Conservation (phyloP, 2,113 vertebrate species). For the Podarcis raffonei region DNA sequence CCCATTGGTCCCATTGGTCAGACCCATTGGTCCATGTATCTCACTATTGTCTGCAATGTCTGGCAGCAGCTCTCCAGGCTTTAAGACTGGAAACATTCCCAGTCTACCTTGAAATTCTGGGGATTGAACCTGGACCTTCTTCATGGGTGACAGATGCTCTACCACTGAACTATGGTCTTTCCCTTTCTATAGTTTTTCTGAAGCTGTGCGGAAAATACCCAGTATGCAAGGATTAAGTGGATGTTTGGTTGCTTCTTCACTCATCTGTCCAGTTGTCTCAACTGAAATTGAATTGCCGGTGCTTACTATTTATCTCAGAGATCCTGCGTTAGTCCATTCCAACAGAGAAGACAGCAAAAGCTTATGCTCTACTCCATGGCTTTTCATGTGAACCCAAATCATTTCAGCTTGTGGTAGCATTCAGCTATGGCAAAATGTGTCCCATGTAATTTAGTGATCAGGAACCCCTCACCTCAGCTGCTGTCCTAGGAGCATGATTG, state of each 20-base stretch:
- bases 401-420: not conserved
- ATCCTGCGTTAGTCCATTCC: not conserved
- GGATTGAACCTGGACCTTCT: too few relatives aligned
- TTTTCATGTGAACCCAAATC: not conserved
- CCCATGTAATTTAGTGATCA: not conserved
- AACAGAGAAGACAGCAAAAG: not conserved
- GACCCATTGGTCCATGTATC: too few relatives aligned
- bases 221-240: not conserved
- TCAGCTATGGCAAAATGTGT: not conserved
- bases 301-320: not conserved
- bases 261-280: not conserved
- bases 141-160: too few relatives aligned
- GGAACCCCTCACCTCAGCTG: not conserved
- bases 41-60: too few relatives aligned
- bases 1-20: too few relatives aligned
- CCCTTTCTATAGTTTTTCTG: not conserved
- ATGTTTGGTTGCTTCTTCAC: not conserved
- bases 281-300: not conserved
- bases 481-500: not conserved
- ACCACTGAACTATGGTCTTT: not conserved
- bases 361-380: not conserved
- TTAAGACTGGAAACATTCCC: too few relatives aligned
- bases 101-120: too few relatives aligned
- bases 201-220: not conserved
- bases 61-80: too few relatives aligned